These are phyloP conservation scores for Mus minutoides DNA, from an alignment of 2,797 vertebrate genomes.

Conservation along the genomic window DNA sequence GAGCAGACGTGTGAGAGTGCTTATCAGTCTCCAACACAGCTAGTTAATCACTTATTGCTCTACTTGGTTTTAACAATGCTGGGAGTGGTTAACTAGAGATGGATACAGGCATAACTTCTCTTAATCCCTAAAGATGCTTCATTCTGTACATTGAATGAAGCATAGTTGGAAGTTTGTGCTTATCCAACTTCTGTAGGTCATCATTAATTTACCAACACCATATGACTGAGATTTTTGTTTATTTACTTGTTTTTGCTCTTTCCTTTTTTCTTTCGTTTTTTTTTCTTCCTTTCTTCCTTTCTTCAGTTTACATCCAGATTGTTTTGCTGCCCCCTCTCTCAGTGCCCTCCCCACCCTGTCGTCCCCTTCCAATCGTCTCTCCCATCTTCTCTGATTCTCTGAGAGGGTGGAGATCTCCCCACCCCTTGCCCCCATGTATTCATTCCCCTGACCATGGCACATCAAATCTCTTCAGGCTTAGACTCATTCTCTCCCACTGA, in stretches of 20 bases:
- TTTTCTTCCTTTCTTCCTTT: no score
- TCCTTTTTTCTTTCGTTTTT: no score
- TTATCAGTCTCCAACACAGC: neutral
- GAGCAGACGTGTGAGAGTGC: constrained; percentile 18
- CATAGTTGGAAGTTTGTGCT: neutral
- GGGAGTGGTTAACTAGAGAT: neutral
- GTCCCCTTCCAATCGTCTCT: no score
- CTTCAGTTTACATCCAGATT: no score
- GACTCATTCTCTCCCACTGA: no score
- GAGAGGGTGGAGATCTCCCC: no score
- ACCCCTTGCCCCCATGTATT: no score
- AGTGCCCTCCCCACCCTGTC: no score
- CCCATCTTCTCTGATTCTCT: no score
- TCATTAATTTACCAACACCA: neutral
- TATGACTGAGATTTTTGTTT: neutral
- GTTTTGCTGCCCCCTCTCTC: no score
- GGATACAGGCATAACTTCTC: neutral
- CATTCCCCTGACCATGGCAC: no score
- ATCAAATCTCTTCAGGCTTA: no score
- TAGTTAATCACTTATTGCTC: neutral
- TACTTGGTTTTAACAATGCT: neutral
- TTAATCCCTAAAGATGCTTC: constrained; percentile 4
- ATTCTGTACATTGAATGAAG: neutral
- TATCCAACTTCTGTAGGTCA: neutral
- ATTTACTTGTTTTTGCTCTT: neutral